Percentiles rank a stretch among this genome's conserved stretches.
These are phyloP conservation scores for Pantherophis alleghaniensis DNA, from an alignment of 2,797 vertebrate species.

Conservation along the genomic window DNA sequence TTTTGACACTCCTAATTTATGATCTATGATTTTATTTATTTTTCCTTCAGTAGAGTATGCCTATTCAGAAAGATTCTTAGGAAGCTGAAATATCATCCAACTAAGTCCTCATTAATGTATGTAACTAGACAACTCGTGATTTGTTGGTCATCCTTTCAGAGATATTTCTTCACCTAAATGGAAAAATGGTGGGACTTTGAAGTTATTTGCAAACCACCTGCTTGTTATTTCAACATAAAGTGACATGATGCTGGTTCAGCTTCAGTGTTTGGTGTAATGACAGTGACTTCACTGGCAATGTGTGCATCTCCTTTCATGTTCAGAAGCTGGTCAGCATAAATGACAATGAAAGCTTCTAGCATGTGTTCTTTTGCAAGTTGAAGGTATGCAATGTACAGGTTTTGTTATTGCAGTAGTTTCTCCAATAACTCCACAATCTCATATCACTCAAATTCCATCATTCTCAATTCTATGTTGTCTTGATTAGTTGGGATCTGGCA, in stretches of 20 bases:
- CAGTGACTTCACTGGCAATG: background rate
- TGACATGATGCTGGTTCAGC: background rate
- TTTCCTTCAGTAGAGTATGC: background rate
- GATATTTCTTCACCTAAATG: background rate
- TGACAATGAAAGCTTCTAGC: background rate
- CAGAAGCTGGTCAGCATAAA: background rate
- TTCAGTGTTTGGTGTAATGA: background rate
- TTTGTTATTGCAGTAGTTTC: background rate
- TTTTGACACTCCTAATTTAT: background rate
- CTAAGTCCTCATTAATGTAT: background rate
- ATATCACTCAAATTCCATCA: background rate
- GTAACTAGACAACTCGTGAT: background rate
- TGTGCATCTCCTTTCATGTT: background rate
- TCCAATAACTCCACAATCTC: background rate
- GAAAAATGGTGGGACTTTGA: background rate
- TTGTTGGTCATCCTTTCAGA: background rate
- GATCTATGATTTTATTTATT: background rate
- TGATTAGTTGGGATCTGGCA: background rate
- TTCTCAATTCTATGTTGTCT: background rate
- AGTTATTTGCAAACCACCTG: background rate
- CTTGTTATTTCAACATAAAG: background rate
- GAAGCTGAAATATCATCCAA: background rate
- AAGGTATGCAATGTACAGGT: background rate
- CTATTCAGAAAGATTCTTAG: background rate
- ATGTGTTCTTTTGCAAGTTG: background rate